phyloP scores from a whole-genome alignment of 2,888 invertebrate genomes.

The Phalera bucephala region DNA sequence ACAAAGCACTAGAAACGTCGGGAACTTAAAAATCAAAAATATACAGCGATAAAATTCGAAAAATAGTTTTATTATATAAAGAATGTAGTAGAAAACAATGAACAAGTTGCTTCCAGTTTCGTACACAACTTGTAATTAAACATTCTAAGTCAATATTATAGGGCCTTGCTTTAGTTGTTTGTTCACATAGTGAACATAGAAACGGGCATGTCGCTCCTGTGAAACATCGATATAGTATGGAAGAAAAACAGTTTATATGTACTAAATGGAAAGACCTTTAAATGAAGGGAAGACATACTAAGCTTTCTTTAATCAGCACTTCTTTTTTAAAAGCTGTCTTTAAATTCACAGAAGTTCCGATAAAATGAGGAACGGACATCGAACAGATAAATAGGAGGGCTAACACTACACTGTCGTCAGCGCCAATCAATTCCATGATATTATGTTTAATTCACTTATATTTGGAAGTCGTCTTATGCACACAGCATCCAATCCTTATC shows the following conservation, averaged over 20 bases:
- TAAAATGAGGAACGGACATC: neutral
- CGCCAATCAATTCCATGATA: constrained; percentile 16
- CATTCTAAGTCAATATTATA: no score
- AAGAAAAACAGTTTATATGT: neutral
- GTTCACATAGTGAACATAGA: neutral
- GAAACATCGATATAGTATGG: neutral
- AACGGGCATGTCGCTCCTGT: neutral
- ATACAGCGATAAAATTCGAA: no score
- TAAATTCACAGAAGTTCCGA: neutral
- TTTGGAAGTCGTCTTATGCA: constrained; percentile 23
- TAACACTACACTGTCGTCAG: neutral
- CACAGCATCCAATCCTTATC: constrained; percentile 12
- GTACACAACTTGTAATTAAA: constrained; percentile 38
- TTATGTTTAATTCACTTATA: neutral
- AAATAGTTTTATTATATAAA: no score
- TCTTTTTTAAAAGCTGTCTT: neutral
- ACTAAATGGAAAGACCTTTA: neutral
- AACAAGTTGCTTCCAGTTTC: constrained; percentile 49
- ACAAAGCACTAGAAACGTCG: no score
- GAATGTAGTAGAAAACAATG: constrained; percentile 20
- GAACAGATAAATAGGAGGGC: neutral
- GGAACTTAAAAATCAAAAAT: no score
- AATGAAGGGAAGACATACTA: constrained; percentile 2
- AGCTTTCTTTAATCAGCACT: no score
- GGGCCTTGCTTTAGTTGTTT: constrained; percentile 5